phyloP scores from a whole-genome alignment of 2,888 invertebrate species.

The Petrolisthes cinctipes region DNA sequence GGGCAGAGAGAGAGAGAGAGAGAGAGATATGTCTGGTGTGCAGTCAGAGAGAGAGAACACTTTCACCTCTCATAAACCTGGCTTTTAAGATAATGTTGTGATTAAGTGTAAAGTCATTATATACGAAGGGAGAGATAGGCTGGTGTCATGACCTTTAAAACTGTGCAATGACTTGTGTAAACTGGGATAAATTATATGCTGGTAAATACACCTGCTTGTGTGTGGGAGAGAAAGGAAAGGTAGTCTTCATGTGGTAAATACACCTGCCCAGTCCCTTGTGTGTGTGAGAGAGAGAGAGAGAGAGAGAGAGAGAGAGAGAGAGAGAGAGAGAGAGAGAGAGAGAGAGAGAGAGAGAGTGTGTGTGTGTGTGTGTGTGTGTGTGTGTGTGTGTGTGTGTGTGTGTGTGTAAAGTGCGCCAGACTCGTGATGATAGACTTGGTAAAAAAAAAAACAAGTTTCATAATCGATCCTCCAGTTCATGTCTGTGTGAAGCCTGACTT shows the following conservation, averaged over 20 bases:
- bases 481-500: slow-evolving; percentile 2
- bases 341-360: slow-evolving; percentile 19
- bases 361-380: slow-evolving; percentile 28
- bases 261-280: neutral
- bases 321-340: neutral
- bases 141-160: too few species aligned
- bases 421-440: too few species aligned
- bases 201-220: neutral
- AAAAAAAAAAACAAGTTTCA: too few species aligned
- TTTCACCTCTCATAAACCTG: too few species aligned
- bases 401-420: neutral
- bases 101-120: too few species aligned
- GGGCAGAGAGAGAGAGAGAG: neutral
- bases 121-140: too few species aligned
- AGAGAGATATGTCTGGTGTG: neutral
- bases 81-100: too few species aligned
- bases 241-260: neutral
- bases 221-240: neutral
- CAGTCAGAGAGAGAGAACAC: neutral
- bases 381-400: slow-evolving; percentile 24
- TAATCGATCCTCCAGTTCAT: neutral
- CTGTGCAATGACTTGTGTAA: too few species aligned
- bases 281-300: neutral
- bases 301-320: neutral
- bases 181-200: too few species aligned